Base-by-base conservation (phyloP, 1,140 invertebrate genomes). In the Drosophila tsacasi region DNA sequence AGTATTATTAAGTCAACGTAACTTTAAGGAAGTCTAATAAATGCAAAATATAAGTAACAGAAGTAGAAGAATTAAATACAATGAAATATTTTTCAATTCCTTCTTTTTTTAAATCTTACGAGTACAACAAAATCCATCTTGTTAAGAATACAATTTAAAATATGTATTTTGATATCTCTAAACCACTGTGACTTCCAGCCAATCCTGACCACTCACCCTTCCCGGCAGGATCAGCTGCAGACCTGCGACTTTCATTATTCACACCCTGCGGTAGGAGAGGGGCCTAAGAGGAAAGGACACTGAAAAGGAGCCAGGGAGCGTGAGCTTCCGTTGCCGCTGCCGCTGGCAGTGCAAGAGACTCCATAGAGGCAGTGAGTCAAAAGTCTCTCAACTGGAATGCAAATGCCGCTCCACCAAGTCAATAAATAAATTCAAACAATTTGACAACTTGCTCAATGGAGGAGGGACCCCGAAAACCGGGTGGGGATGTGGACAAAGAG, bases 401-500 rank as follows among this genome's bases (percentile, higher is more conserved):
- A 87, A 87, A 89, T 87, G 77, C 69, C 78, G 81, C 57, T 55
- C 80, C 65, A 59, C 62, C 81, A 79, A 85, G 85, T 90, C 85
- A 90, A 89, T 89, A 90, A 90, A 90, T 90, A 90, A 90, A 85
- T 90, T 90, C 79, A 90, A 90, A 90, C 85, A 90, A 90, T 90
- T 90, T 90, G 85, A 90, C 84, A 87, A 87, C 84, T 89, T 89
- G 78, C 85, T 87, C 84, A 89, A 87, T 87, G 84, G 77, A 39
- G 84, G 77, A 39, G 58, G 21, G 10, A 3, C 35, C 19, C 71
- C 62, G 54, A 65, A 72, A 71, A 76, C 76, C 67, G 75, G 81
- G 59, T 76, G 52, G 54, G 39, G 39, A 39, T 49, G 52, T 44
- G 57, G 32, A 44, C 9, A 35, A 25, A 32, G 17, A 23, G 52